Conservation (phyloP, 2,888 invertebrate genomes). For the Cataglyphis altisquamis region DNA sequence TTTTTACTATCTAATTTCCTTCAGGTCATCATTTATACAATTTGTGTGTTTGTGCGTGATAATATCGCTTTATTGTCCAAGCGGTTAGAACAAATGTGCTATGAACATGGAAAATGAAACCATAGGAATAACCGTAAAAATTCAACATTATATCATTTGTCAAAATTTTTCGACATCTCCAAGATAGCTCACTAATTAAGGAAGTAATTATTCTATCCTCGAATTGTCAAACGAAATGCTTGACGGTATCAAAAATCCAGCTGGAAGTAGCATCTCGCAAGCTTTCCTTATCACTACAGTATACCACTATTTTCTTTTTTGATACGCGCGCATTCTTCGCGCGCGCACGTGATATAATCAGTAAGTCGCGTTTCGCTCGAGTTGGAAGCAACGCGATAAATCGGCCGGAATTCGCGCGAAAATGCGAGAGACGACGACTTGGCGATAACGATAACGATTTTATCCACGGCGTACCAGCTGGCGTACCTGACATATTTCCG, state of each 20-base stretch:
- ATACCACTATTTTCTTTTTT: conserved; percentile 3
- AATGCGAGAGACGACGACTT: conserved; percentile 50
- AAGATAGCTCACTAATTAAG: neutral
- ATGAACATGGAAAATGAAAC: neutral
- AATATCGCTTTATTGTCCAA: neutral
- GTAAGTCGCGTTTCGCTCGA: conserved; percentile 33
- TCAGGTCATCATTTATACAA: neutral
- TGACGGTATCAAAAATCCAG: neutral
- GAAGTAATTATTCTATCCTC: neutral
- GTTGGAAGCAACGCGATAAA: conserved; percentile 58
- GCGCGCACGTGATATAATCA: conserved; percentile 18
- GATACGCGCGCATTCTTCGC: neutral
- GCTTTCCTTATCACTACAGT: neutral
- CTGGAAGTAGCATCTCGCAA: neutral
- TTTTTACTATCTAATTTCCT: neutral
- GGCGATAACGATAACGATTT: conserved; percentile 43
- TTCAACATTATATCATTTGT: conserved; percentile 17
- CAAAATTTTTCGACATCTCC: neutral
- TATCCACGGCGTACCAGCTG: conserved; percentile 12
- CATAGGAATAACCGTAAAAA: neutral
- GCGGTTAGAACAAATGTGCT: neutral
- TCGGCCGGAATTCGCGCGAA: conserved; percentile 58
- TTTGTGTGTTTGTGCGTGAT: neutral
- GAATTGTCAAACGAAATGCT: neutral
- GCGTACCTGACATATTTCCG: conserved; percentile 49